A percentile compares a stretch with the other conserved stretches of the same genome.
Evolutionary conservation across 1,140 invertebrate genomes (phyloP).

Genomic region (Samia ricini): DNA sequence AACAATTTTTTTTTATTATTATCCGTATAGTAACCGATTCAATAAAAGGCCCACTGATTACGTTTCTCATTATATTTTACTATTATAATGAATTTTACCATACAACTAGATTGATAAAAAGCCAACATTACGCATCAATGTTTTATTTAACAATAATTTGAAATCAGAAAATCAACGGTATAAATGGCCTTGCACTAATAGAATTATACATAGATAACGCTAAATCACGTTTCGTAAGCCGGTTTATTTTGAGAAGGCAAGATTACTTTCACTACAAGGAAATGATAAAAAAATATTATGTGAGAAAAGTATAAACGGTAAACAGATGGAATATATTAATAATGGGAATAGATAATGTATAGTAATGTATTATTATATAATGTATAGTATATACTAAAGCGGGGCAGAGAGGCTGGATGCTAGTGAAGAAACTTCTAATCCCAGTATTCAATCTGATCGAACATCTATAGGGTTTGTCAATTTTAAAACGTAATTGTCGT

Average conservation of each 20-base stretch:
- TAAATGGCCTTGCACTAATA: background rate
- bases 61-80: too few relatives aligned
- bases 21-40: too few relatives aligned
- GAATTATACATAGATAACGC: background rate
- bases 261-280: background rate
- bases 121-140: background rate
- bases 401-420: constrained; percentile 36
- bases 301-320: background rate
- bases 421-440: constrained; percentile 59
- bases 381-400: constrained; percentile 11
- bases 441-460: background rate
- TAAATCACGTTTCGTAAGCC: background rate
- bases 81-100: too few relatives aligned
- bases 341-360: background rate
- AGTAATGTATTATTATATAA: too few relatives aligned
- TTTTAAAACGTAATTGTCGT: too few relatives aligned
- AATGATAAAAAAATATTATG: background rate
- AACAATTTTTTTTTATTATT: too few relatives aligned
- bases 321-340: background rate
- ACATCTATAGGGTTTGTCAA: too few relatives aligned
- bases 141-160: background rate
- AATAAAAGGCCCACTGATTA: too few relatives aligned
- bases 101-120: too few relatives aligned
- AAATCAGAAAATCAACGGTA: background rate
- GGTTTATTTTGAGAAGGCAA: background rate